A percentile compares a stretch with the other conserved stretches of the same genome.
Conservation (phyloP, 2,113 vertebrate genomes). For the Tringa solitaria region DNA sequence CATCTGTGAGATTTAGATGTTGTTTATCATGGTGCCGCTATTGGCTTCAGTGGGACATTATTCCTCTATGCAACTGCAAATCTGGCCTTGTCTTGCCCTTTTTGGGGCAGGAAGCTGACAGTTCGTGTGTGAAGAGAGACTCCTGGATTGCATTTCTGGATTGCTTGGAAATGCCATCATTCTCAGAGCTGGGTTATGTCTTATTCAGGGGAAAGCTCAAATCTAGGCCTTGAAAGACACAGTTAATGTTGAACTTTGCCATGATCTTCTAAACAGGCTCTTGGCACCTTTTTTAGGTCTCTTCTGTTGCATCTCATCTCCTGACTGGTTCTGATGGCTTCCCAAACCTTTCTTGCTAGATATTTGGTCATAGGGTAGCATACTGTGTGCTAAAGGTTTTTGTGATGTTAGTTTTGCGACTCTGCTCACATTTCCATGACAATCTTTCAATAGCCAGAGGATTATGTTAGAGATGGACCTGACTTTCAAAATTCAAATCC, state of each 20-base stretch:
- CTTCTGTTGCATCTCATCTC: background rate
- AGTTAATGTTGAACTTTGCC: background rate
- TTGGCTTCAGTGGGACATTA: background rate
- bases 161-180: background rate
- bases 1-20: background rate
- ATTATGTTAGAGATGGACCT: background rate
- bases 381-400: background rate
- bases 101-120: background rate
- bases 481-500: conserved; percentile 3
- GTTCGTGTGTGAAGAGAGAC: background rate
- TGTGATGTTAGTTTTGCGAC: background rate
- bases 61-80: background rate
- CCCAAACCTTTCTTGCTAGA: conserved; percentile 8
- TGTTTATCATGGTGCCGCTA: background rate
- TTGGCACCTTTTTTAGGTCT: background rate
- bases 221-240: background rate
- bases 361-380: background rate
- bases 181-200: background rate
- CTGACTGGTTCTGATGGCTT: conserved; percentile 56
- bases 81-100: background rate
- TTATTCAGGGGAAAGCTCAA: background rate
- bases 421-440: background rate
- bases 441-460: background rate
- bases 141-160: background rate
- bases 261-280: background rate